phyloP scores from a whole-genome alignment of 2,797 vertebrate genomes.

The Pogonophryne albipinna region DNA sequence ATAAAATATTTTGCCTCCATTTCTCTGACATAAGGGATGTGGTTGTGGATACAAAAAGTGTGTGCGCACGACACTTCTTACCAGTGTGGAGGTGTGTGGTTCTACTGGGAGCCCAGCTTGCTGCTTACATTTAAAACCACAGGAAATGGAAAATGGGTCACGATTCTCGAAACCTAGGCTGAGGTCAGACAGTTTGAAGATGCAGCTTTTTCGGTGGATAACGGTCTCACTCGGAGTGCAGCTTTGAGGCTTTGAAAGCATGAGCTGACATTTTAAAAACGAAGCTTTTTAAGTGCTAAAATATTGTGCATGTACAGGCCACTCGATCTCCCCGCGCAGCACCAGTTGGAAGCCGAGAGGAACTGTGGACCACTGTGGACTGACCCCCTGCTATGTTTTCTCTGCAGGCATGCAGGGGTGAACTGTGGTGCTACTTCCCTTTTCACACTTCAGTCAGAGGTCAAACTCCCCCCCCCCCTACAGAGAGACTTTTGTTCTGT shows the following conservation, averaged over 20 bases:
- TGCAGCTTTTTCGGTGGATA: conserved; percentile 18
- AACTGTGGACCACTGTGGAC: conserved; percentile 26
- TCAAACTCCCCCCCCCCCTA: conserved; percentile 52
- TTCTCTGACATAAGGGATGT: conserved; percentile 80
- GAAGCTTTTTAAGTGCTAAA: not conserved
- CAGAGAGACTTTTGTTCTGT: conserved; percentile 70
- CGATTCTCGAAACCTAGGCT: conserved; percentile 58
- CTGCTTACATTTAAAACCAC: conserved; percentile 76
- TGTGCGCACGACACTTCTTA: conserved; percentile 1
- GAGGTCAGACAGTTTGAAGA: conserved; percentile 64
- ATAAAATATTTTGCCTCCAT: conserved; percentile 42
- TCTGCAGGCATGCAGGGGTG: conserved; percentile 70
- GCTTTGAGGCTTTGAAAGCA: conserved; percentile 25
- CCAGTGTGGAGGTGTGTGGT: conserved; percentile 44
- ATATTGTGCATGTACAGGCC: conserved; percentile 6
- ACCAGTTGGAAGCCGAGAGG: conserved; percentile 39
- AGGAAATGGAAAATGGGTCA: conserved; percentile 84
- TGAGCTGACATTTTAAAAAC: conserved; percentile 15
- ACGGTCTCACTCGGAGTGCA: not conserved
- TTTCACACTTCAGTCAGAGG: conserved; percentile 77
- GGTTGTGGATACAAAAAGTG: conserved; percentile 67
- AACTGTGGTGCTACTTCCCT: conserved; percentile 68
- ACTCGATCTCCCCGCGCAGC: conserved; percentile 12
- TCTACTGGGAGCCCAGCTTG: conserved; percentile 67
- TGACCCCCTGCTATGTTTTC: conserved; percentile 73